These are phyloP conservation scores for Opisthograptis luteolata DNA, from an alignment of 2,888 invertebrate genomes.

Conservation along the genomic window DNA sequence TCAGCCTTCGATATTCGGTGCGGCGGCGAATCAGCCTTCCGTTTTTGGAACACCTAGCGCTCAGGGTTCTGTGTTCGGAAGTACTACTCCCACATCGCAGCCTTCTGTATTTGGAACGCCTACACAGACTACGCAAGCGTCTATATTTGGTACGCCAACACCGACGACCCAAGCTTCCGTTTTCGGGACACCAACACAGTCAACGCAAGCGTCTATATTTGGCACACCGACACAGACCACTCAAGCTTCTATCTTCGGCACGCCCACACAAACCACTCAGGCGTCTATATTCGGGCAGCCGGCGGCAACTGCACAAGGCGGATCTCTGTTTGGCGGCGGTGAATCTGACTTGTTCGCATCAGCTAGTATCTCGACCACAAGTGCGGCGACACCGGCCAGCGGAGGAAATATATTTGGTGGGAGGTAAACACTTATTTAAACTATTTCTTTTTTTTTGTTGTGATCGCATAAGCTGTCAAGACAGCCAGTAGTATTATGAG, in stretches of 20 bases:
- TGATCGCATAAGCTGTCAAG: too few relatives aligned
- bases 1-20: slow-evolving; percentile 39
- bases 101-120: slow-evolving; percentile 41
- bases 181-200: slow-evolving; percentile 43
- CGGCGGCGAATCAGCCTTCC: slow-evolving; percentile 45
- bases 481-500: too few relatives aligned
- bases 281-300: slow-evolving; percentile 53
- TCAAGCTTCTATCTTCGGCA: slow-evolving; percentile 47
- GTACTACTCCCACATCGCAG: slow-evolving; percentile 40
- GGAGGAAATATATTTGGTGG: slow-evolving; percentile 71
- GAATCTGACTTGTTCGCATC: slow-evolving; percentile 70
- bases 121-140: slow-evolving; percentile 35
- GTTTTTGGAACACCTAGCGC: slow-evolving; percentile 52
- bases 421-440: slow-evolving; percentile 49
- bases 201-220: slow-evolving; percentile 45
- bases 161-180: slow-evolving; percentile 40
- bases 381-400: slow-evolving; percentile 54
- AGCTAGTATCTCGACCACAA: slow-evolving; percentile 75
- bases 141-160: slow-evolving; percentile 45
- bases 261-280: slow-evolving; percentile 38
- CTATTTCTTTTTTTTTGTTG: too few relatives aligned
- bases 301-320: slow-evolving; percentile 53
- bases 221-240: slow-evolving; percentile 40
- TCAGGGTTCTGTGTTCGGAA: slow-evolving; percentile 51
- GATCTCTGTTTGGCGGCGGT: slow-evolving; percentile 63